These are phyloP conservation scores for Pithys albifrons DNA, from an alignment of 2,113 vertebrate genomes.

Conservation along the genomic window DNA sequence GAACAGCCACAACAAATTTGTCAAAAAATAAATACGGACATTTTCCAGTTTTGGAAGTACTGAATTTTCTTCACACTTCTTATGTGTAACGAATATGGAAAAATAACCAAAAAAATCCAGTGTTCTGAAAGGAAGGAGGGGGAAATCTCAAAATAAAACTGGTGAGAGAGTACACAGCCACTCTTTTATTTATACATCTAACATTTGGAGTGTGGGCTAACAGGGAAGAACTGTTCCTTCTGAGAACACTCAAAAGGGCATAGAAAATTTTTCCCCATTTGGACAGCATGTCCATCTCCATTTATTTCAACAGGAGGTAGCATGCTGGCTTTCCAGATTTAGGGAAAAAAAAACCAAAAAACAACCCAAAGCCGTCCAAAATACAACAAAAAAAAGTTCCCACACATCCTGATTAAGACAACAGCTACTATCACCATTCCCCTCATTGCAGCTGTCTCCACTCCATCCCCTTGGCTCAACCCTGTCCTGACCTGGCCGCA, in stretches of 20 bases:
- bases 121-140: not conserved
- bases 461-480: not conserved
- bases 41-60: not conserved
- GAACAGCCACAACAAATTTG: not conserved
- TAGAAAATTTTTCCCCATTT: not conserved
- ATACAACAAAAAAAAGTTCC: not conserved
- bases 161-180: not conserved
- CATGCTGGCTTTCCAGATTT: not conserved
- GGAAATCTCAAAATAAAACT: conserved; percentile 18
- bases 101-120: not conserved
- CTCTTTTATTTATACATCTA: conserved; percentile 40
- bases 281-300: not conserved
- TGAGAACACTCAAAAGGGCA: conserved; percentile 13
- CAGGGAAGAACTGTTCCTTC: conserved; percentile 19
- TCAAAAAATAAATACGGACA: not conserved
- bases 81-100: not conserved
- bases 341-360: not conserved
- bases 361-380: not conserved
- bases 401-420: not conserved
- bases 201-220: conserved; percentile 43
- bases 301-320: not conserved
- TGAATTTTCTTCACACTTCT: not conserved
- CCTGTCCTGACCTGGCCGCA: not conserved
- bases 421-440: not conserved
- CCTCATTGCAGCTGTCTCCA: not conserved